Base-by-base conservation (phyloP, 2,797 vertebrate species). In the Iguana delicatissima region DNA sequence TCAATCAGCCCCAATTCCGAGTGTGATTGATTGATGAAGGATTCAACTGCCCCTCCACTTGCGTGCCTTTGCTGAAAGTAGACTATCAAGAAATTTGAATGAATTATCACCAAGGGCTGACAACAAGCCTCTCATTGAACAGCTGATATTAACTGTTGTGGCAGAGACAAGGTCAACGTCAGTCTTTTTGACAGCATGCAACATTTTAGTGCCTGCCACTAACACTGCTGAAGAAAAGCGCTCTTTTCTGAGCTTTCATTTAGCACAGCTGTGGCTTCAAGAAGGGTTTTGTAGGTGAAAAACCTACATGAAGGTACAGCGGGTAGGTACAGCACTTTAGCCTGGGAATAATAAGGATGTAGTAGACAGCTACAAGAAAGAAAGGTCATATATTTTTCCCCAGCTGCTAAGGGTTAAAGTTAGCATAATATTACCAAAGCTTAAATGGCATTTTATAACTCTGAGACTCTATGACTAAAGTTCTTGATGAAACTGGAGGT, bases 131-230 rank as follows among this genome's bases (percentile, higher is more conserved):
- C 20, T 35, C 83, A 69, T 57, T 76, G 80, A 77, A 20, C 50
- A 46, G 46, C 8, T 87, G 90, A 87, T 84, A 87, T 67, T 84
- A 87, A 76, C 42, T 26, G 59, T 79, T 91, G 80, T 84, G 81
- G 73, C 35, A 84, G 73, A n/a, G 59, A 46, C 72, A 69, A 91
- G 85, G 90, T 87, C 90, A 91, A 84, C 46, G 46, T 69, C 42
- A 76, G 57, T 87, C 80, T 55, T 77, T 67, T 42, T 83, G 16
- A 87, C 55, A 90, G 69, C 62, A n/a, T 84, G 29, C 46, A 69
- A 18, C n/a, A 16, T 84, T 76, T 77, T 67, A 42, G n/a, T 64
- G 35, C 12, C 57, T 90, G 32, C 57, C 80, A 84, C 46, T n/a
- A 90, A 87, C 2, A 77, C 55, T 79, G 69, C 26, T 67, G 80